A percentile compares a stretch with the other conserved stretches of the same genome.
Conservation (phyloP, 1,140 invertebrate genomes). For the Ectropis grisescens region DNA sequence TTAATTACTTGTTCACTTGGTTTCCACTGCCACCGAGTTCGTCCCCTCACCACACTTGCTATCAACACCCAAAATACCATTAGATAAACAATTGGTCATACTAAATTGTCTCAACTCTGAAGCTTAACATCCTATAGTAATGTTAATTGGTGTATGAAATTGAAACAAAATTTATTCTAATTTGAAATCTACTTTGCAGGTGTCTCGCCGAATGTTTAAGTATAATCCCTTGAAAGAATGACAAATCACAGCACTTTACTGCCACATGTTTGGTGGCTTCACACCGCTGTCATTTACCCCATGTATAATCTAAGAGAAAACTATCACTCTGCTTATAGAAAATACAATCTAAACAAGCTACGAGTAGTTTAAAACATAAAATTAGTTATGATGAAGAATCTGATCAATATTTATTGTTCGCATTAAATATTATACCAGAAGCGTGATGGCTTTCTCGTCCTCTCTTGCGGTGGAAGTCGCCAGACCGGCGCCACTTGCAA, state of each 20-base stretch:
- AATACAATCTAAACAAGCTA: no score
- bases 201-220: slow-evolving; percentile 67
- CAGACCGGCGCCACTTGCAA: slow-evolving; percentile 50
- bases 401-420: no score
- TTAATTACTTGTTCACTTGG: no score
- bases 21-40: no score
- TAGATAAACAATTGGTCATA: slow-evolving; percentile 41
- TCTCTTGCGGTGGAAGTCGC: slow-evolving; percentile 21
- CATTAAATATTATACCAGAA: no score
- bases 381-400: no score
- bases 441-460: no score
- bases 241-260: slow-evolving; percentile 56
- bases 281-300: slow-evolving; percentile 22
- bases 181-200: slow-evolving; percentile 68
- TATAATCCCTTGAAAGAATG: slow-evolving; percentile 57
- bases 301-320: not conserved
- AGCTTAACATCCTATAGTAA: slow-evolving; percentile 11
- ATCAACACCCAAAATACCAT: slow-evolving; percentile 22
- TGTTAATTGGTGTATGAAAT: slow-evolving; percentile 53
- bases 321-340: no score
- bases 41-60: no score
- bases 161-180: slow-evolving; percentile 65
- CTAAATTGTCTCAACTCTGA: slow-evolving; percentile 43
- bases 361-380: no score
- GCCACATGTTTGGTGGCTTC: slow-evolving; percentile 39